Evolutionary conservation across 2,113 vertebrate species (phyloP).

Genomic region (Thryonomys swinderianus): DNA sequence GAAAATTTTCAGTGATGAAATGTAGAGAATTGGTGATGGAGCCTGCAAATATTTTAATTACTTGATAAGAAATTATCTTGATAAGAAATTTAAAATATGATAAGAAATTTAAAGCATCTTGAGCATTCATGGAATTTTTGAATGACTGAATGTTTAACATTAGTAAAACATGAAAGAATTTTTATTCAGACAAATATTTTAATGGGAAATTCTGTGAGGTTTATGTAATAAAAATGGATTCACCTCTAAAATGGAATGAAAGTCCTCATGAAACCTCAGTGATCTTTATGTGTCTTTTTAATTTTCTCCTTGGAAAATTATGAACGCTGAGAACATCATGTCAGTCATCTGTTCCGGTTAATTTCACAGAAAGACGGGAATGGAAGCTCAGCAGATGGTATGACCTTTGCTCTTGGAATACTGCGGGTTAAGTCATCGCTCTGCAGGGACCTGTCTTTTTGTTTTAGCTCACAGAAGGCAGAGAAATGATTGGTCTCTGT

Average conservation of each 20-base stretch:
- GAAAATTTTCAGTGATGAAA: background rate
- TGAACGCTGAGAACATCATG: constrained; percentile 49
- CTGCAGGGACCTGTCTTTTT: constrained; percentile 63
- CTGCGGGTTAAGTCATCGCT: constrained; percentile 48
- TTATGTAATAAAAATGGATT: background rate
- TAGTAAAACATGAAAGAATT: background rate
- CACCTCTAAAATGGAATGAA: constrained; percentile 4
- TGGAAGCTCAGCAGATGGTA: constrained; percentile 70
- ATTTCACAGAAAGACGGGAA: constrained; percentile 63
- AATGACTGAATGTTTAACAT: background rate
- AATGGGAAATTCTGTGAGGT: background rate
- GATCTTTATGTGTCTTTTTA: constrained; percentile 44
- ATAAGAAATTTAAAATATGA: constrained; percentile 19
- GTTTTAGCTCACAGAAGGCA: constrained; percentile 51
- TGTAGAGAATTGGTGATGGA: background rate
- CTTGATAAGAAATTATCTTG: too few relatives aligned
- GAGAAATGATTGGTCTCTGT: background rate
- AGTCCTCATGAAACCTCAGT: background rate
- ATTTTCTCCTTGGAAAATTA: constrained; percentile 56
- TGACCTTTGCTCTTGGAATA: constrained; percentile 62
- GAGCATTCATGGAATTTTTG: background rate
- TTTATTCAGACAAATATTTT: background rate
- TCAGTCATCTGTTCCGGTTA: constrained; percentile 71
- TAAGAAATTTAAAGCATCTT: constrained; percentile 4
- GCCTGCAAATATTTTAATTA: background rate